phyloP scores from a whole-genome alignment of 2,797 vertebrate genomes.

The Rhynchotus rufescens region DNA sequence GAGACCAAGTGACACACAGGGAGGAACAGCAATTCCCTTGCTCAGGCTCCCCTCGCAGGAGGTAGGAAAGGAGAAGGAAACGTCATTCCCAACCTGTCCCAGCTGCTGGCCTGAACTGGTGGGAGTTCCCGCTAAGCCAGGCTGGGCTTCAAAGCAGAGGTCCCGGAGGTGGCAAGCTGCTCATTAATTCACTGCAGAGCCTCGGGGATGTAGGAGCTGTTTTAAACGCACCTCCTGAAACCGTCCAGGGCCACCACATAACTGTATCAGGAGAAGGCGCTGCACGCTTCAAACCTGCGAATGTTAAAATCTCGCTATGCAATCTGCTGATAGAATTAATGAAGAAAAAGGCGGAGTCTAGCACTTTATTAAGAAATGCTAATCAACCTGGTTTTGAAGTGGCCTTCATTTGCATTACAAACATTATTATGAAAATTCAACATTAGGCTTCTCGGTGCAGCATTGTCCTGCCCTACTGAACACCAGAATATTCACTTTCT shows the following conservation, averaged over 20 bases:
- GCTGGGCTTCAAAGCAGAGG: constrained; percentile 79
- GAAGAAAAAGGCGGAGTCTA: constrained; percentile 77
- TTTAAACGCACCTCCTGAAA: constrained; percentile 79
- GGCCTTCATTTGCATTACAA: constrained; percentile 91
- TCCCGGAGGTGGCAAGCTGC: constrained; percentile 74
- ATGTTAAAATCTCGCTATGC: constrained; percentile 73
- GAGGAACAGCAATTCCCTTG: not conserved
- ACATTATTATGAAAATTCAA: constrained; percentile 85
- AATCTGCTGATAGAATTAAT: constrained; percentile 81
- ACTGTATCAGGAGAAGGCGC: constrained; percentile 75
- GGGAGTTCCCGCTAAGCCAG: constrained; percentile 75
- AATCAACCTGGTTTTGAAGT: constrained; percentile 89
- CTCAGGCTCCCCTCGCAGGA: not conserved
- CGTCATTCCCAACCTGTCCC: constrained; percentile 67
- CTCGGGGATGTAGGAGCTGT: constrained; percentile 73
- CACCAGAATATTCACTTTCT: constrained; percentile 80
- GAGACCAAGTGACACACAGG: not conserved
- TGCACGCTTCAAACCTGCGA: constrained; percentile 65
- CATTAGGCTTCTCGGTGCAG: constrained; percentile 78
- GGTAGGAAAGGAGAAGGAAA: not conserved
- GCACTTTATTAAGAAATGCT: constrained; percentile 88
- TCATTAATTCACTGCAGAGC: constrained; percentile 81
- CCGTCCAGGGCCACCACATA: constrained; percentile 79
- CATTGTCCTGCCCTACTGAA: constrained; percentile 78
- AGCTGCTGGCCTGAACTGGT: constrained; percentile 73